Evolutionary conservation across 2,797 vertebrate species (phyloP), one percentile per base, ranked within the genome.

Genomic region (Chelmon rostratus): DNA sequence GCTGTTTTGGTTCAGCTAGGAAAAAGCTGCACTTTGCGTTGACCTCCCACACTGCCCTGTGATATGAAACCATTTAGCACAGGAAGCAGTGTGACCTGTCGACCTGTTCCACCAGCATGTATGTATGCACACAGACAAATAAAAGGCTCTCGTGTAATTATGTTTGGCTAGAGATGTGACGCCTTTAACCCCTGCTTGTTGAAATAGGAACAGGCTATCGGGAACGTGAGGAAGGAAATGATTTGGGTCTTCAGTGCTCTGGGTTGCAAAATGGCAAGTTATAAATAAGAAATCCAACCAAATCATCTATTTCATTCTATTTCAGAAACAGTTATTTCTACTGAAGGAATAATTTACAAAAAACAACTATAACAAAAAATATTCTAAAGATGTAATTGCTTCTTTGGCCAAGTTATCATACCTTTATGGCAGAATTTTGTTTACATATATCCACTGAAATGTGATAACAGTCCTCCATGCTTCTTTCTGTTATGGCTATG

Each of bases 51-150:
- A 23, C 72, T 46, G 53, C 38, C n/a, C 73, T 74, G 42, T 37
- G 69, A 86, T 81, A 79, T 67, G 58, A 90, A 86, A 82, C 76
- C 86, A 84, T 84, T 90, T 81, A 87, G 74, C 37, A 66, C 65
- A 82, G 82, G 74, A 86, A 82, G 71, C 65, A 53, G 15, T 63
- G 25, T 71, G 76, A 78, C 84, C 86, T 79, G 74, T 72, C 44
- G 69, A 59, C 73, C 64, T 65, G 61, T 40, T 78, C 44, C 35
- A 57, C 15, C 56, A 50, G 33, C 3, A 1, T 53, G 40, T 64
- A 53, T 13, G 15, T 53, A 49, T 25, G 19, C 38, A 73, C 49
- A 62, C 13, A 67, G 37, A 53, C 70, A 81, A 63, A 87, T 73
- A 79, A 81, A 81, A 78, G 50, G 67, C 28, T 18, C 38, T 49